A percentile compares a stretch with the other conserved stretches of the same genome.
These are phyloP conservation scores for Conopomorpha cramerella DNA, from an alignment of 1,140 invertebrate genomes.

Conservation along the genomic window DNA sequence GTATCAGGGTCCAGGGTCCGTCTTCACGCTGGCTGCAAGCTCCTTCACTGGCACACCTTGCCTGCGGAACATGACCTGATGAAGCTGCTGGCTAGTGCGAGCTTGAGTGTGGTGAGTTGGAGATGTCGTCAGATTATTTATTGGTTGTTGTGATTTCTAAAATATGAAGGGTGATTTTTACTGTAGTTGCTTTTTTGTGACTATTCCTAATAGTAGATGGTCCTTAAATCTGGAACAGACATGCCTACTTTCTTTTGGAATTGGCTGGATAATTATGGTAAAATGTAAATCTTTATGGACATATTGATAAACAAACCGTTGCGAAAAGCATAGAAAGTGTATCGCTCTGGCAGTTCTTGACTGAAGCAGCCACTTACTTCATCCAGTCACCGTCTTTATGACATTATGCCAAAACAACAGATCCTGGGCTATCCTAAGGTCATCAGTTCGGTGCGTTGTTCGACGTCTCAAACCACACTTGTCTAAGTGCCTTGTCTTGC, in stretches of 20 bases:
- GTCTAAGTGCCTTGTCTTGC: too few relatives aligned
- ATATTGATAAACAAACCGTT: conserved; percentile 1
- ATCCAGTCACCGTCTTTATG: too few relatives aligned
- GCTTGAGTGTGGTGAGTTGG: conserved; percentile 31
- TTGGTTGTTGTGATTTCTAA: not conserved
- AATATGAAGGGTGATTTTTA: not conserved
- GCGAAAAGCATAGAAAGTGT: too few relatives aligned
- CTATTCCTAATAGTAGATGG: not conserved
- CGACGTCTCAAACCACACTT: too few relatives aligned
- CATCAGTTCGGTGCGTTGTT: too few relatives aligned
- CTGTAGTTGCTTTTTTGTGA: not conserved
- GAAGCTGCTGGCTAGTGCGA: conserved; percentile 18
- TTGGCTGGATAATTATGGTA: too few relatives aligned
- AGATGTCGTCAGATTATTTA: not conserved
- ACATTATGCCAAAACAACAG: too few relatives aligned
- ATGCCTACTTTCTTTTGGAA: too few relatives aligned
- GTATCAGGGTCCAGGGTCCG: conserved; percentile 24
- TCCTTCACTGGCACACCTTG: conserved; percentile 33
- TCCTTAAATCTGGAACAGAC: not conserved
- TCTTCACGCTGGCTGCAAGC: conserved; percentile 28
- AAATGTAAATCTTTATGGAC: not conserved
- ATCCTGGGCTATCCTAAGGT: not conserved
- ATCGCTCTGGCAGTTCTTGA: too few relatives aligned
- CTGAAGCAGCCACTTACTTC: too few relatives aligned
- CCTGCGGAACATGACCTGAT: conserved; percentile 29